phyloP scores from a whole-genome alignment of 2,113 vertebrate species.

The Brienomyrus longianalis region DNA sequence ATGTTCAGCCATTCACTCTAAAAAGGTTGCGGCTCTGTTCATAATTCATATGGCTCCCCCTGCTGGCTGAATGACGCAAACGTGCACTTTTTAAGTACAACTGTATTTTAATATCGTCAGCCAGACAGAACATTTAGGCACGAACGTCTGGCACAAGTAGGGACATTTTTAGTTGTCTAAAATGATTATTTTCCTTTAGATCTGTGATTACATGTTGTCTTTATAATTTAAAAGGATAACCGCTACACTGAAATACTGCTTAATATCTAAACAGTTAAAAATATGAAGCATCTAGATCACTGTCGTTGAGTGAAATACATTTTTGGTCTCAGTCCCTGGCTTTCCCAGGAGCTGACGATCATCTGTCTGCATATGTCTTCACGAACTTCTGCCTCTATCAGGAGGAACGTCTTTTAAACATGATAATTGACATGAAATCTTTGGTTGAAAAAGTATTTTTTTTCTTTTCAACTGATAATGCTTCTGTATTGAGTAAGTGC shows the following conservation, averaged over 20 bases:
- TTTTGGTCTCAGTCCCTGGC: neutral
- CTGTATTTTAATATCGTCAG: neutral
- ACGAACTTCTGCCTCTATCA: slow-evolving; percentile 38
- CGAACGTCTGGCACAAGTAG: no score
- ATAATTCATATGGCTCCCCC: slow-evolving; percentile 36
- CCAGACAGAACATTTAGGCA: no score
- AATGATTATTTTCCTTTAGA: neutral
- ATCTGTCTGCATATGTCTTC: slow-evolving; percentile 48
- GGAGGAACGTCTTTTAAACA: slow-evolving; percentile 29
- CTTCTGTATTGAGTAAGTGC: no score
- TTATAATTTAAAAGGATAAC: neutral
- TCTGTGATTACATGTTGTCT: neutral
- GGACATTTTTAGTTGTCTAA: neutral
- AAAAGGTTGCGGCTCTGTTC: neutral
- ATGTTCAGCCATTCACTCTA: neutral
- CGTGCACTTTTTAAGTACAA: neutral
- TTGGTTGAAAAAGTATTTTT: neutral
- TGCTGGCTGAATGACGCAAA: slow-evolving; percentile 31
- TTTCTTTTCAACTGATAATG: neutral
- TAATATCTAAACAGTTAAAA: neutral
- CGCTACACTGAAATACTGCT: neutral
- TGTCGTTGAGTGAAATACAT: neutral
- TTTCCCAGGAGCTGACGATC: slow-evolving; percentile 35
- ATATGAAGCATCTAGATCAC: neutral
- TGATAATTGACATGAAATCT: neutral